phyloP scores from a whole-genome alignment of 2,888 invertebrate species.

The Imbricaverruca yamaguchii region DNA sequence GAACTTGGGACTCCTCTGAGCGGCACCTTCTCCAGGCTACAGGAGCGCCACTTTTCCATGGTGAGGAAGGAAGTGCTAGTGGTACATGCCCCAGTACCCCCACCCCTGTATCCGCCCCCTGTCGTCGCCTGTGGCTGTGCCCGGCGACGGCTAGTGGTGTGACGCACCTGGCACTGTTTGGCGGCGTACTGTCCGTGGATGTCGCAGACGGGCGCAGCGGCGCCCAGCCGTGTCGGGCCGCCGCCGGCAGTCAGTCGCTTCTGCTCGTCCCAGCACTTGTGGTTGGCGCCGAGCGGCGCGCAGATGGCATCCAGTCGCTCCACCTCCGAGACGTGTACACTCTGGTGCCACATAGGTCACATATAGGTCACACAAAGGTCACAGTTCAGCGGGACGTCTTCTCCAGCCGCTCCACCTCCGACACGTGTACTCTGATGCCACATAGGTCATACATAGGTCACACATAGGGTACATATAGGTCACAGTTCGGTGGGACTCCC shows the following conservation, averaged over 20 bases:
- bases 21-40: too few species aligned
- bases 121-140: too few species aligned
- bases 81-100: too few species aligned
- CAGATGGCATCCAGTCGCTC: neutral
- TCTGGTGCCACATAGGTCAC: neutral
- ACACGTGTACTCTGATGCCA: neutral
- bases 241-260: neutral
- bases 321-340: neutral
- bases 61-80: too few species aligned
- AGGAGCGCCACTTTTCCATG: too few species aligned
- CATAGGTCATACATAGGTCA: too few species aligned
- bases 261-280: neutral
- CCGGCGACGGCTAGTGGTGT: conserved; percentile 18
- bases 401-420: neutral
- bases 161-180: conserved; percentile 18
- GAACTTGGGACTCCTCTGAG: too few species aligned
- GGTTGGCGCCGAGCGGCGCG: neutral
- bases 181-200: conserved; percentile 7
- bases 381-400: too few species aligned
- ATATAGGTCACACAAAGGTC: too few species aligned
- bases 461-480: too few species aligned
- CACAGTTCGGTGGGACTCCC: too few species aligned
- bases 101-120: too few species aligned
- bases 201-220: neutral
- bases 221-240: neutral